These are phyloP conservation scores for Napeogenes inachia DNA, from an alignment of 2,888 invertebrate species.

Conservation along the genomic window DNA sequence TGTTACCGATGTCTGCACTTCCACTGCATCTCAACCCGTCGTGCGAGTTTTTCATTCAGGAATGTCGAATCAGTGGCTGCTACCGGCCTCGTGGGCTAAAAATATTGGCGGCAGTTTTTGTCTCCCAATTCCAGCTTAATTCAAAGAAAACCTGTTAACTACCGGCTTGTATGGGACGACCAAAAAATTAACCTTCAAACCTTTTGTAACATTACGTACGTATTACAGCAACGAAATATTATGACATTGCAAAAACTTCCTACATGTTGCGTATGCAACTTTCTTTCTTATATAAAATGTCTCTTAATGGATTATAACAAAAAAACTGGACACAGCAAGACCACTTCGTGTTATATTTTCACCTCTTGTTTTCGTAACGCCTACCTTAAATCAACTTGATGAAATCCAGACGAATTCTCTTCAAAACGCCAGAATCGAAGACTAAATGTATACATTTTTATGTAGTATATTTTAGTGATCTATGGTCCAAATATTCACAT, in stretches of 20 bases:
- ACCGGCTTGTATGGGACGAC: slow-evolving; percentile 6
- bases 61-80: slow-evolving; percentile 33
- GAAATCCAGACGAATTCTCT: slow-evolving; percentile 10
- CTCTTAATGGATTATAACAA: slow-evolving; percentile 24
- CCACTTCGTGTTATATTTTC: slow-evolving; percentile 24
- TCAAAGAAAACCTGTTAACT: slow-evolving; percentile 18
- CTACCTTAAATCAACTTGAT: slow-evolving; percentile 8
- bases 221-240: not conserved
- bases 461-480: not conserved
- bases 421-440: not conserved
- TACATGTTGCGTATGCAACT: slow-evolving; percentile 18
- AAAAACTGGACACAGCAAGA: slow-evolving; percentile 23
- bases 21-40: slow-evolving; percentile 28
- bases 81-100: slow-evolving; percentile 21
- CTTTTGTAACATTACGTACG: slow-evolving; percentile 3
- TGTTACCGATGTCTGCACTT: slow-evolving; percentile 25
- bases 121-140: slow-evolving; percentile 19
- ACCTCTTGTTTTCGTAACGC: slow-evolving; percentile 19
- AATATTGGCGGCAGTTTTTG: slow-evolving; percentile 24
- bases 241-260: slow-evolving; percentile 3
- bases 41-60: slow-evolving; percentile 34
- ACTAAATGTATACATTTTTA: not conserved
- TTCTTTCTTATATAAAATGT: slow-evolving; percentile 32
- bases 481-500: not conserved
- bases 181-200: slow-evolving; percentile 11